phyloP scores from a whole-genome alignment of 2,888 invertebrate genomes.

The Leptodirus hochenwartii region DNA sequence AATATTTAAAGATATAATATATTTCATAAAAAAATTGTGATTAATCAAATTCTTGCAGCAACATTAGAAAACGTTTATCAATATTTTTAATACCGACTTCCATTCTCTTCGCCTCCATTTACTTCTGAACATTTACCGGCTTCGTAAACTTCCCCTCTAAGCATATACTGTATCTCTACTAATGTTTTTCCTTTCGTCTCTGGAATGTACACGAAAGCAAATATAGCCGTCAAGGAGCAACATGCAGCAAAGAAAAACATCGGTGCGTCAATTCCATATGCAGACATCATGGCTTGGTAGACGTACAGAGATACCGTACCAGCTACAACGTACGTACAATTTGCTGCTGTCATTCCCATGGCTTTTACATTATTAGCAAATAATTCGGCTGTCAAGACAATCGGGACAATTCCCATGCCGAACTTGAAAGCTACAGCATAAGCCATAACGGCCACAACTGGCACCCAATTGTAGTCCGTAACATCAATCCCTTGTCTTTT shows the following conservation, averaged over 20 bases:
- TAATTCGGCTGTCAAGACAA: constrained; percentile 13
- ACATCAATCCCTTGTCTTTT: constrained; percentile 18
- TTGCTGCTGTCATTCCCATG: constrained; percentile 12
- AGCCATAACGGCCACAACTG: constrained; percentile 21
- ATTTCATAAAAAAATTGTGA: no score
- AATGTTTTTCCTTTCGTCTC: constrained; percentile 21
- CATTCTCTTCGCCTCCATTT: no score
- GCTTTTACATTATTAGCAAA: constrained; percentile 14
- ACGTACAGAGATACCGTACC: constrained; percentile 11
- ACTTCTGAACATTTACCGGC: no score
- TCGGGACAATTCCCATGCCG: constrained; percentile 14
- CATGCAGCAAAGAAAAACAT: constrained; percentile 19
- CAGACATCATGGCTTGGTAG: constrained; percentile 12
- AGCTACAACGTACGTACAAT: constrained; percentile 12
- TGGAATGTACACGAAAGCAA: constrained; percentile 20
- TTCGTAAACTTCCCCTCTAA: constrained; percentile 16
- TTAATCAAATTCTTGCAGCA: no score
- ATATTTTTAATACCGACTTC: no score
- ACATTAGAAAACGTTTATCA: no score
- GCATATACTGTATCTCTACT: constrained; percentile 19
- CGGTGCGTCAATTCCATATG: constrained; percentile 19
- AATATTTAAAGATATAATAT: no score
- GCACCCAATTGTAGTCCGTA: constrained; percentile 21
- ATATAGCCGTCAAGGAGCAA: constrained; percentile 18
- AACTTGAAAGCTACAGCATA: constrained; percentile 19